Conservation (phyloP, 2,113 vertebrate species). For the Corythornis madagascariensis region DNA sequence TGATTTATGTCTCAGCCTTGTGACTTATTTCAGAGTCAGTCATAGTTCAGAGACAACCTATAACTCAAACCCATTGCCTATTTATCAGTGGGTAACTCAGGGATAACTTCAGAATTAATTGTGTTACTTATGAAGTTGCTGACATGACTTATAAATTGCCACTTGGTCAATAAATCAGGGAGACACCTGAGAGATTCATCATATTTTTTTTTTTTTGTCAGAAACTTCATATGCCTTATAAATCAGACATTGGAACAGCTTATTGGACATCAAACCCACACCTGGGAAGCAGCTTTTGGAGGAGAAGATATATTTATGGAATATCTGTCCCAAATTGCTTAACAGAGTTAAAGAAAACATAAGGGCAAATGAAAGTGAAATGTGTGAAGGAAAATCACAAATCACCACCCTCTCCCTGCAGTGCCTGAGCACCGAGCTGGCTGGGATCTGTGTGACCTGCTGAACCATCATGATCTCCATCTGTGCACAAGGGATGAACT, state of each 20-base stretch:
- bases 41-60: constrained; percentile 26
- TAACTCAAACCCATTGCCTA: constrained; percentile 32
- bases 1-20: constrained; percentile 34
- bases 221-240: constrained; percentile 32
- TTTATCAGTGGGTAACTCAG: constrained; percentile 43
- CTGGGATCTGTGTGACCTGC: neutral
- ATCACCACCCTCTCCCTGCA: accelerated
- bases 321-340: neutral
- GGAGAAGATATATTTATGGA: neutral
- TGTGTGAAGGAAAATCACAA: neutral
- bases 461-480: neutral
- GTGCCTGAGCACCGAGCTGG: neutral
- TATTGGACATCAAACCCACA: neutral
- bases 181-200: constrained; percentile 53
- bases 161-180: constrained; percentile 53
- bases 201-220: constrained; percentile 6
- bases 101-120: constrained; percentile 69
- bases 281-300: neutral
- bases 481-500: neutral
- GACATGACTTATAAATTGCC: constrained; percentile 67
- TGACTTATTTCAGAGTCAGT: constrained; percentile 48
- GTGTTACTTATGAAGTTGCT: constrained; percentile 67
- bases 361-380: neutral
- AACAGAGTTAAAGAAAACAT: neutral
- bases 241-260: constrained; percentile 40